These are phyloP conservation scores for Epinotia demarniana DNA, from an alignment of 2,888 invertebrate genomes.

Conservation along the genomic window DNA sequence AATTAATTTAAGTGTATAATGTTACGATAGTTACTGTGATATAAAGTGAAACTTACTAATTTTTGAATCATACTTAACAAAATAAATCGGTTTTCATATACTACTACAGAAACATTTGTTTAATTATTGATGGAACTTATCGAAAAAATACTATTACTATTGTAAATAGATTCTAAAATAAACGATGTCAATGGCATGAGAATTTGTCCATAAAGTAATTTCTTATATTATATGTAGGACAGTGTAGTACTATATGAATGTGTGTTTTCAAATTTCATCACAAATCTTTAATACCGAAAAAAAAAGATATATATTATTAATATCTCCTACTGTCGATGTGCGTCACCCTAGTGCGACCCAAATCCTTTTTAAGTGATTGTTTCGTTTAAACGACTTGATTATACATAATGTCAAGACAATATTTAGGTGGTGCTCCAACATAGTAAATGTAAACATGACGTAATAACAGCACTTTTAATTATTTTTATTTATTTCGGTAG, in stretches of 20 bases:
- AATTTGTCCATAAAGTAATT: slow-evolving; percentile 69
- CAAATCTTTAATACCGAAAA: slow-evolving; percentile 4
- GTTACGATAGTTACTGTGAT: slow-evolving; percentile 74
- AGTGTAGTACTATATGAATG: slow-evolving; percentile 46
- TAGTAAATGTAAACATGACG: slow-evolving; percentile 21
- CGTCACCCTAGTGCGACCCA: slow-evolving; percentile 33
- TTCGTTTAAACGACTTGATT: slow-evolving; percentile 8
- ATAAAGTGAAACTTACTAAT: slow-evolving; percentile 61
- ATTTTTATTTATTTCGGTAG: background rate
- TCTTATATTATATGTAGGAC: slow-evolving; percentile 57
- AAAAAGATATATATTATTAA: slow-evolving; percentile 13
- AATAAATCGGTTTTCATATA: slow-evolving; percentile 43
- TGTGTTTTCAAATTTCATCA: slow-evolving; percentile 47
- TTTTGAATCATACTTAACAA: slow-evolving; percentile 52
- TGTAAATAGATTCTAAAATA: slow-evolving; percentile 70
- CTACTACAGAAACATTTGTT: slow-evolving; percentile 43
- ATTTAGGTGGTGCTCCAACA: slow-evolving; percentile 16
- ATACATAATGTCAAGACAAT: slow-evolving; percentile 26
- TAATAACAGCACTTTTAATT: slow-evolving; percentile 14
- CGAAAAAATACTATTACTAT: slow-evolving; percentile 51
- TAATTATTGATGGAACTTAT: slow-evolving; percentile 44
- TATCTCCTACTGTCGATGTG: slow-evolving; percentile 33
- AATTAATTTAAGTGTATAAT: slow-evolving; percentile 54
- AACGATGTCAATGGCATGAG: slow-evolving; percentile 63
- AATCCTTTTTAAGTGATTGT: background rate